phyloP scores from a whole-genome alignment of 2,113 vertebrate genomes.

The Takifugu flavidus region DNA sequence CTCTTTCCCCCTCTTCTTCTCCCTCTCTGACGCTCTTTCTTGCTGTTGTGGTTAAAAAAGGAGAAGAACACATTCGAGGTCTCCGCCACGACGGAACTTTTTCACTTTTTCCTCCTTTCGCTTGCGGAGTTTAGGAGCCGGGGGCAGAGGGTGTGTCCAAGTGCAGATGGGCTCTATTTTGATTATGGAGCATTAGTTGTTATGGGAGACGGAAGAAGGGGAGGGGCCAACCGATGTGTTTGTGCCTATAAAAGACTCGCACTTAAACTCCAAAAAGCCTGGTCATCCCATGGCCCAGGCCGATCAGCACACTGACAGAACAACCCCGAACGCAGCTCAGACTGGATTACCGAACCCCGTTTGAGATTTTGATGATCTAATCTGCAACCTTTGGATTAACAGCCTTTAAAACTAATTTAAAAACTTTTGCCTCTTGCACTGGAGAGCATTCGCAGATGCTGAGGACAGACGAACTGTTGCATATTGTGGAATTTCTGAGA shows the following conservation, averaged over 20 bases:
- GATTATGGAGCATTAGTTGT: conserved; percentile 60
- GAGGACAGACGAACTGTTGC: conserved; percentile 9
- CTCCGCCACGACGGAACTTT: conserved; percentile 9
- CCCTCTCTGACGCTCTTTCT: conserved; percentile 15
- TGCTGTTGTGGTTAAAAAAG: conserved; percentile 19
- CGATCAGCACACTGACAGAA: conserved; percentile 19
- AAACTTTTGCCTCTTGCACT: background rate
- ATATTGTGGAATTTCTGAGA: conserved; percentile 2
- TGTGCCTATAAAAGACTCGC: conserved; percentile 59
- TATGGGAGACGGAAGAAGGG: conserved; percentile 59
- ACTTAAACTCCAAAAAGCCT: conserved; percentile 67
- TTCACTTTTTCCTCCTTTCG: conserved; percentile 56
- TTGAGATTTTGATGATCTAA: conserved; percentile 12
- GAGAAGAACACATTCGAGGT: conserved; percentile 28
- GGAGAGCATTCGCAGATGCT: conserved; percentile 5
- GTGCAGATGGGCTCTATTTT: conserved; percentile 66
- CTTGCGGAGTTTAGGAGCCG: conserved; percentile 18
- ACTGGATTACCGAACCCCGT: conserved; percentile 27
- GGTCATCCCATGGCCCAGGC: conserved; percentile 65
- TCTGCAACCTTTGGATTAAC: conserved; percentile 39
- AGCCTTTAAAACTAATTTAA: background rate
- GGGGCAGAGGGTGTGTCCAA: conserved; percentile 53
- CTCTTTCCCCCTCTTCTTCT: conserved; percentile 9
- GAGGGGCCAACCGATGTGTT: conserved; percentile 36
- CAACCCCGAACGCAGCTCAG: conserved; percentile 3